Evolutionary conservation across 2,113 vertebrate species (phyloP).

Genomic region (Laterallus jamaicensis): DNA sequence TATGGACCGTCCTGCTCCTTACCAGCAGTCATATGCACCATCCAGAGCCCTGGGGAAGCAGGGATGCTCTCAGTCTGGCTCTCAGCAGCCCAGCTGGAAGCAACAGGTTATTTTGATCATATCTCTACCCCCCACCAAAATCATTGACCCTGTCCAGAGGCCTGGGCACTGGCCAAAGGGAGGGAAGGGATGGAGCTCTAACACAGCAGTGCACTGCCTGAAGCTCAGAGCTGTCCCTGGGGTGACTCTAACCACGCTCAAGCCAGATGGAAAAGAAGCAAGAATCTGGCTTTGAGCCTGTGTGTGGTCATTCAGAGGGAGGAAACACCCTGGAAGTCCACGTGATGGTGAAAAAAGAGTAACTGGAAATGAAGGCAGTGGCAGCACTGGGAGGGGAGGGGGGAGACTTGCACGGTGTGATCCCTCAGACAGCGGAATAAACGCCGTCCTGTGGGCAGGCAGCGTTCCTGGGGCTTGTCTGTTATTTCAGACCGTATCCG

Average conservation of each 20-base stretch:
- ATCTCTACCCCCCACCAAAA: background rate
- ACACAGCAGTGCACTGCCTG: background rate
- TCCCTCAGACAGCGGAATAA: background rate
- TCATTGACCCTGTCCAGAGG: background rate
- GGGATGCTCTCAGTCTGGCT: background rate
- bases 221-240: background rate
- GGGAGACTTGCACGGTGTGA: background rate
- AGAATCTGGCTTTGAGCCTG: background rate
- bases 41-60: background rate
- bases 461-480: background rate
- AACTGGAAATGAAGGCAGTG: background rate
- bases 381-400: background rate
- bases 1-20: background rate
- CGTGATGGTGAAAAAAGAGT: background rate
- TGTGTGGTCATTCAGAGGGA: background rate
- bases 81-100: background rate
- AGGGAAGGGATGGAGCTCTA: background rate
- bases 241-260: background rate
- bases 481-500: constrained; percentile 50
- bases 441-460: background rate
- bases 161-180: background rate
- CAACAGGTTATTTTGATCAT: background rate
- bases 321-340: constrained; percentile 26
- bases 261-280: background rate
- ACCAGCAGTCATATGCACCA: background rate